Base-by-base conservation (phyloP, 2,113 vertebrate species). In the Chionis minor region DNA sequence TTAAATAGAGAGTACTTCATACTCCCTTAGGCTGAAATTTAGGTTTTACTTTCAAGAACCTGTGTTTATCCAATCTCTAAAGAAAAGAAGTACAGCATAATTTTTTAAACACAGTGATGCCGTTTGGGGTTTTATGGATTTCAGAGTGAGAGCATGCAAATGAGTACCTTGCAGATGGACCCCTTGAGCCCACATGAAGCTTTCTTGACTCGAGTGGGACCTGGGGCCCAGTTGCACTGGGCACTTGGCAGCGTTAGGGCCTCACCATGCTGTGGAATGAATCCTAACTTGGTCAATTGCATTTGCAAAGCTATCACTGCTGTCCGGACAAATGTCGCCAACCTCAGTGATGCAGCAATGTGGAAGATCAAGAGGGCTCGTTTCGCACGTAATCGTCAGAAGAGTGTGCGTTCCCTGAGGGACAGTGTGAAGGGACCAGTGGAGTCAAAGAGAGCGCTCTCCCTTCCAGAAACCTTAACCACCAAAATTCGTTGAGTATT, bases 311-410 rank as follows among this genome's bases (percentile, higher is more conserved):
- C 99, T 77, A 99, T 99, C 96, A 99, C 99, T 79, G 99, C 99
- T 19, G 99, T 99, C 59, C 98, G 99, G 96, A 99, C 99, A 62
- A 99, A 99, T 4, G 99, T 99, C 65, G 99, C 99, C 75, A 99
- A 99, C 97, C 99, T 99, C 85, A 99, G 99, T 9, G 99, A 99
- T 20, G 98, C 99, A 2, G 99, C 99, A 0, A 97, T 99, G 98
- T 99, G 99, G 99, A 99, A 99, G 98, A 99, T 99, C 97, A 99
- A 99, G 90, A 98, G 99, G 66, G 99, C 99, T 30, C 99, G 99
- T 56, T 99, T 99, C 63, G 99, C 99, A 22, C 98, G 99, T n/a
- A 99, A 99, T 94, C 98, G 98, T 1, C 99, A 99, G 99, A 99
- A 99, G 98, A 99, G 99, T 4, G 99, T 99, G 83, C 98, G 99